Evolutionary conservation across 2,113 vertebrate genomes (phyloP), one percentile per base, ranked within the genome.

Genomic region (Pedionomus torquatus): DNA sequence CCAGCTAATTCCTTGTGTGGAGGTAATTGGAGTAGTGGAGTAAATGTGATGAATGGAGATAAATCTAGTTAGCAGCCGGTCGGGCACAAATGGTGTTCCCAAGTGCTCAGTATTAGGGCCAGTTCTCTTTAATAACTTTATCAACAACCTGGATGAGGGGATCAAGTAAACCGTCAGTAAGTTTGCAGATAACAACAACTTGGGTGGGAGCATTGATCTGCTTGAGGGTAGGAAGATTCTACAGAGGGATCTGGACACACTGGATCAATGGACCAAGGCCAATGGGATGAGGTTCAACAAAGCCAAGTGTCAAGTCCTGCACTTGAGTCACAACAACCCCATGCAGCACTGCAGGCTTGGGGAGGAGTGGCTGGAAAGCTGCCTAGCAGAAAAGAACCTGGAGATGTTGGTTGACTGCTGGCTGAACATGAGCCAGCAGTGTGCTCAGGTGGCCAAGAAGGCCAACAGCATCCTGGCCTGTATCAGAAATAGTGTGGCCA

Each of bases 321-420:
- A 8, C 16, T 37, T 37, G 16, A 35, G 24, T 37, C 24, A 61
- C 35, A 61, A 17, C 15, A 26, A 61, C 24, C 24, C 58, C 35
- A 26, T 26, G 35, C 23, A 37, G 58, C 4, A 3, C 6, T 25
- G 17, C n/a, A 37, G 23, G 10, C 58, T n/a, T 37, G 58, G 58
- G 35, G 58, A 25, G 25, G 35, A 61, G 10, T 25, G n/a, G n/a
- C 58, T 37, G 58, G 15, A 61, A 5, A 61, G 23, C 9, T 25
- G 35, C 60, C 35, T 1, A 1, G n/a, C 4, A 10, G n/a, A 60
- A 11, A 60, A 60, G n/a, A n/a, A 60, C n/a, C n/a, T 39, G 35
- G 24, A 7, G 35, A 5, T 39, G 11, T 17, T 61, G 35, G 16
- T 39, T 3, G 1, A 61, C 60, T 17, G 35, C 1, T 0, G 2